Base-by-base conservation (phyloP, 2,113 vertebrate genomes). In the Aleadryas rufinucha region DNA sequence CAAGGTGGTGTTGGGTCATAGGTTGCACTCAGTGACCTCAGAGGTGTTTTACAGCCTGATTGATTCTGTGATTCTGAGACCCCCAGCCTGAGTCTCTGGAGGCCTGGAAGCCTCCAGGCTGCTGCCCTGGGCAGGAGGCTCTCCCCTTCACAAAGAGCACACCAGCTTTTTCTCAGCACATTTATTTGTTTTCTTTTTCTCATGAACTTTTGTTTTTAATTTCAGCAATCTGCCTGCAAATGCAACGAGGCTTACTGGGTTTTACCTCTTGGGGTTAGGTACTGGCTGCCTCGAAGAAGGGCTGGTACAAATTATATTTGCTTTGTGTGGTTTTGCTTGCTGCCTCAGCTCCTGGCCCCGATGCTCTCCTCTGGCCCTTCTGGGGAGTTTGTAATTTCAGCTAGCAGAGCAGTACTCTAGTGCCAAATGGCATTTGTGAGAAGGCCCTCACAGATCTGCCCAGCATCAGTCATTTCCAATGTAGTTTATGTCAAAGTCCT, bases 221-320 rank as follows among this genome's bases (percentile, higher is more conserved):
- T 53, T 9, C 10, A 87, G 13, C 17, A 15, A 2, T n/a, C 21
- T n/a, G 6, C 16, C 33, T 14, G 44, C 0, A 1, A 57, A 24
- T 37, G 31, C 44, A 41, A 35, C 0, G 0, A 39, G 41, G 9
- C 6, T 69, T 57, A 1, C 10, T 30, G n/a, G 10, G 44, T 9
- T 44, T 79, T 57, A 10, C 28, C 7, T 63, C 15, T 64, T 45
- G 27, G 64, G 20, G 19, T 63, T 60, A 59, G 41, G 7, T 33
- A 1, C 42, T 1, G 2, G 5, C 49, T 84, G 24, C 41, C 50
- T 53, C 1, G 0, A 15, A 44, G 47, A 61, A 74, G 18, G 24
- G 5, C 13, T n/a, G 16, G 57, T 71, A 26, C 2, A 31, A 50
- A 5, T 22, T 7, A 4, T 21, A 11, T 1, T 47, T 16, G 23